phyloP scores from a whole-genome alignment of 2,797 vertebrate genomes.

The Characodon lateralis region DNA sequence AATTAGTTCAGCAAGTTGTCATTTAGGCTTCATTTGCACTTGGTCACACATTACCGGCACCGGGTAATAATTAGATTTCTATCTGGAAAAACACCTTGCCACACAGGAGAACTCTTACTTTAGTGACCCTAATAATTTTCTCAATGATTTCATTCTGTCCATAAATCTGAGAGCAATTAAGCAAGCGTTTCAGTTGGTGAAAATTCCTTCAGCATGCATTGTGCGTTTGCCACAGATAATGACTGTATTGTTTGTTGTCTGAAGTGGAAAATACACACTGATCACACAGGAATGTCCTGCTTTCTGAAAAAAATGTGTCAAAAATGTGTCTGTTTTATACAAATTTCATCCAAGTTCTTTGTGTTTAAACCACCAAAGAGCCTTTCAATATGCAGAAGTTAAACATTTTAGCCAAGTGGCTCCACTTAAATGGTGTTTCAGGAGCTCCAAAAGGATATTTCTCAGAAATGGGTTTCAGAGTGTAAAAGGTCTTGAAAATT shows the following conservation, averaged over 20 bases:
- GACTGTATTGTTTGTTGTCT: conserved; percentile 43
- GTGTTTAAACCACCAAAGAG: not conserved
- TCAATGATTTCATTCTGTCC: conserved; percentile 15
- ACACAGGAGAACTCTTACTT: not conserved
- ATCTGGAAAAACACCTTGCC: not conserved
- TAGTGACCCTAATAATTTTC: not conserved
- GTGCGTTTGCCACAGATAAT: conserved; percentile 37
- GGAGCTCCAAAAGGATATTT: not conserved
- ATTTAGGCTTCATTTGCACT: conserved; percentile 8
- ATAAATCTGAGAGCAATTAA: conserved; percentile 16
- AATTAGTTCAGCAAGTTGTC: conserved; percentile 24
- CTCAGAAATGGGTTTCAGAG: not conserved
- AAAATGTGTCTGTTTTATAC: not conserved
- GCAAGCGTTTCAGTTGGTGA: conserved; percentile 10
- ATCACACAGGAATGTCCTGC: conserved; percentile 51
- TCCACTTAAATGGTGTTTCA: not conserved
- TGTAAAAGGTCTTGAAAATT: not conserved
- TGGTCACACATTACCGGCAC: not conserved
- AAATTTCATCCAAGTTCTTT: not conserved
- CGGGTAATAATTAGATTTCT: not conserved
- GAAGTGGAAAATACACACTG: conserved; percentile 40
- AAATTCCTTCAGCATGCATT: conserved; percentile 13
- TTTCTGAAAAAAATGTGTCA: conserved; percentile 5
- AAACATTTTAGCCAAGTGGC: not conserved
- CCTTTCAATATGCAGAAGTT: not conserved